phyloP scores from a whole-genome alignment of 2,113 vertebrate species.

The Oryzias melastigma region DNA sequence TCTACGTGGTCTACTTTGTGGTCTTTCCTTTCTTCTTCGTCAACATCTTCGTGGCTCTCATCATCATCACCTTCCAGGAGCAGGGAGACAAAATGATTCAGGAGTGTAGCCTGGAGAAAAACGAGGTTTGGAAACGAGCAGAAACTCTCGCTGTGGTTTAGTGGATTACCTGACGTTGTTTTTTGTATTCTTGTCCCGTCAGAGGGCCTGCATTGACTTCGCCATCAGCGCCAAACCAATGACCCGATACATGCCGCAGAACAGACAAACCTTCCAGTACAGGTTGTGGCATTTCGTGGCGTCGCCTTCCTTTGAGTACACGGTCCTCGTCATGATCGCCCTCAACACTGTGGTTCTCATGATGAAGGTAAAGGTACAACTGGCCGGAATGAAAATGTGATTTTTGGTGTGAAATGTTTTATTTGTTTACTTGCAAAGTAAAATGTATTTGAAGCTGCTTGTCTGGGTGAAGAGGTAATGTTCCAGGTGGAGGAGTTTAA shows the following conservation, averaged over 20 bases:
- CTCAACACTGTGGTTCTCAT: conserved; percentile 97
- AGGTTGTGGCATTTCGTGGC: conserved; percentile 97
- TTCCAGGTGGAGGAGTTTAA: too few species aligned
- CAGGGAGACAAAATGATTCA: conserved; percentile 99
- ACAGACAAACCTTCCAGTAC: conserved; percentile 96
- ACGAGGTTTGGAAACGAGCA: conserved; percentile 81
- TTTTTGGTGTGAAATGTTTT: neutral
- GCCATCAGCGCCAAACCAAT: conserved; percentile 96
- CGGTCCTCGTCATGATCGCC: conserved; percentile 97
- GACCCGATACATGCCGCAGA: conserved; percentile 98
- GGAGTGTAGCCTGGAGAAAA: conserved; percentile 97
- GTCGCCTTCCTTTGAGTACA: conserved; percentile 96
- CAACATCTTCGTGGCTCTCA: conserved; percentile 98
- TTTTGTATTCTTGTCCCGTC: conserved; percentile 38
- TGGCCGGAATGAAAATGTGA: neutral
- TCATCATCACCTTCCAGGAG: conserved; percentile 99
- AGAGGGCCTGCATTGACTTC: conserved; percentile 98
- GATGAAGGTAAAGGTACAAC: conserved; percentile 89
- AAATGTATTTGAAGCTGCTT: too few species aligned
- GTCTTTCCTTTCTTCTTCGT: conserved; percentile 99
- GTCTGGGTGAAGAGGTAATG: too few species aligned
- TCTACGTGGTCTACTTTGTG: conserved; percentile 98
- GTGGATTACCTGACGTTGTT: neutral
- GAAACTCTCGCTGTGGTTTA: neutral
- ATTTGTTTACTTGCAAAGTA: neutral